Evolutionary conservation across 2,113 vertebrate genomes (phyloP).

Genomic region (Pithys albifrons): DNA sequence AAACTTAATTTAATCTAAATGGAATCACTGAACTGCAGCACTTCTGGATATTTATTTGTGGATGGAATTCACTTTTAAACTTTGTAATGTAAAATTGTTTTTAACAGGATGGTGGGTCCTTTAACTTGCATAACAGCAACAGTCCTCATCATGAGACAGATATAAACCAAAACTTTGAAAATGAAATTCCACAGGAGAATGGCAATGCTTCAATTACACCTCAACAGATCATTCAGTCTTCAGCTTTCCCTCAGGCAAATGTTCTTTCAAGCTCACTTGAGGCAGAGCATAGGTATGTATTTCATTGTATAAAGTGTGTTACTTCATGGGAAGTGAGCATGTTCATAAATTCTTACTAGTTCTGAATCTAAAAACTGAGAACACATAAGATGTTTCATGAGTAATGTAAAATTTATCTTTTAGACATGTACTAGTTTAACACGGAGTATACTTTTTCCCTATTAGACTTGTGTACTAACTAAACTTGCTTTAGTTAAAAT

Average conservation of each 20-base stretch:
- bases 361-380: neutral
- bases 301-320: neutral
- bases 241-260: constrained; percentile 74
- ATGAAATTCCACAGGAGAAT: constrained; percentile 68
- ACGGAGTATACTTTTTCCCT: neutral
- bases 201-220: constrained; percentile 68
- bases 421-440: neutral
- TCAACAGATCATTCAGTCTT: constrained; percentile 71
- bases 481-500: neutral
- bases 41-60: neutral
- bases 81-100: neutral
- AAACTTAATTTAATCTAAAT: neutral
- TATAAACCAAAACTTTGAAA: constrained; percentile 78
- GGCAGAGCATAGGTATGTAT: constrained; percentile 80
- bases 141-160: constrained; percentile 70
- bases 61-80: neutral
- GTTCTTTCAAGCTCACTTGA: constrained; percentile 84
- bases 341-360: neutral
- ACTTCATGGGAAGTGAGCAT: neutral
- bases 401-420: neutral
- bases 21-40: neutral
- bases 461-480: neutral
- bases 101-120: constrained; percentile 64
- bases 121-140: constrained; percentile 74
- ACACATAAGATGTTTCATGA: neutral